Evolutionary conservation across 2,113 vertebrate species (phyloP).

Genomic region (Uropsilus gracilis): DNA sequence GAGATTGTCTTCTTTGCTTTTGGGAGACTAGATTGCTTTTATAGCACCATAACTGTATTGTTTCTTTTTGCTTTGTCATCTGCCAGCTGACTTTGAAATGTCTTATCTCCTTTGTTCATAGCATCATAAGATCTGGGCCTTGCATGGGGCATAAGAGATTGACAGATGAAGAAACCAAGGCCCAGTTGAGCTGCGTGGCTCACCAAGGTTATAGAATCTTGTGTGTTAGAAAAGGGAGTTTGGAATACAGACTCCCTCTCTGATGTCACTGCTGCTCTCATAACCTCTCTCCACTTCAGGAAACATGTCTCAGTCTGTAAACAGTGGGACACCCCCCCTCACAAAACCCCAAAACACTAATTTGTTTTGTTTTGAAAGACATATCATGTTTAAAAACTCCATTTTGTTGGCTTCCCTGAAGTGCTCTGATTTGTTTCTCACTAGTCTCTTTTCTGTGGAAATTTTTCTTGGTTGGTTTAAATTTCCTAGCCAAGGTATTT

Average conservation of each 20-base stretch:
- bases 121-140: background rate
- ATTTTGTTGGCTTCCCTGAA: constrained; percentile 38
- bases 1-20: constrained; percentile 50
- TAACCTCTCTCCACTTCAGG: background rate
- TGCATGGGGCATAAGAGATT: background rate
- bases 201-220: background rate
- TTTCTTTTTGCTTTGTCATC: constrained; percentile 65
- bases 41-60: background rate
- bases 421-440: constrained; percentile 55
- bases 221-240: background rate
- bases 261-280: background rate
- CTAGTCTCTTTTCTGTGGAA: constrained; percentile 61
- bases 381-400: constrained; percentile 55
- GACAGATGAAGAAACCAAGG: constrained; percentile 14
- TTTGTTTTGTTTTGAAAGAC: constrained; percentile 57
- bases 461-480: constrained; percentile 60
- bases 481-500: constrained; percentile 72
- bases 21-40: constrained; percentile 26
- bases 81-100: constrained; percentile 42
- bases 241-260: background rate
- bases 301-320: constrained; percentile 13
- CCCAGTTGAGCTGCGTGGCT: background rate
- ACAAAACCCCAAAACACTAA: background rate
- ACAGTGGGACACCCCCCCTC: background rate
- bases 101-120: constrained; percentile 6